phyloP scores from a whole-genome alignment of 2,888 invertebrate species.

The Boloria selene region DNA sequence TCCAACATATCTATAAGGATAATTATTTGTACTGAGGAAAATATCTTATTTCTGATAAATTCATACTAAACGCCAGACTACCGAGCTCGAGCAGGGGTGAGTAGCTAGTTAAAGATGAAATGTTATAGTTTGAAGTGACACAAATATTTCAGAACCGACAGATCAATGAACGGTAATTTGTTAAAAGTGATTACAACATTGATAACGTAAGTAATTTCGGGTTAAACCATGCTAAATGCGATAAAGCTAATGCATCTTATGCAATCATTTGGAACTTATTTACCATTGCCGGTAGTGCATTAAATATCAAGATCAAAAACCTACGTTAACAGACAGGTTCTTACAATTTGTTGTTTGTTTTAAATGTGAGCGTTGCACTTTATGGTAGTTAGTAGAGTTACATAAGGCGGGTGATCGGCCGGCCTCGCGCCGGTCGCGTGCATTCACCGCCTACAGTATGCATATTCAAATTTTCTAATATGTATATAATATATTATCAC shows the following conservation, averaged over 20 bases:
- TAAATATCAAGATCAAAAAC: constrained; percentile 62
- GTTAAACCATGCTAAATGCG: constrained; percentile 28
- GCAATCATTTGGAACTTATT: constrained; percentile 28
- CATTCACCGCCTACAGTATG: constrained; percentile 60
- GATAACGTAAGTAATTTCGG: constrained; percentile 35
- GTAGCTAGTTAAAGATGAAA: not conserved
- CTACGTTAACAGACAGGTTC: constrained; percentile 48
- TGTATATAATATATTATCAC: constrained; percentile 48
- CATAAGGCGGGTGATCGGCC: constrained; percentile 77
- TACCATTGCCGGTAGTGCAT: constrained; percentile 46
- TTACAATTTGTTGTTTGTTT: constrained; percentile 55
- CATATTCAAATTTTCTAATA: constrained; percentile 60
- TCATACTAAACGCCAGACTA: no score
- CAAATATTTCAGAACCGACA: constrained; percentile 29
- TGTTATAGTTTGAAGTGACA: constrained; percentile 18
- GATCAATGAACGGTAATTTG: constrained; percentile 35
- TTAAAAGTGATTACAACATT: constrained; percentile 31
- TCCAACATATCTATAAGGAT: no score
- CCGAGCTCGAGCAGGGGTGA: no score
- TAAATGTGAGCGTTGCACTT: constrained; percentile 57
- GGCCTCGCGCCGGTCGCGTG: constrained; percentile 68
- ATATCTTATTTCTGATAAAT: no score
- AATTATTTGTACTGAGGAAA: no score
- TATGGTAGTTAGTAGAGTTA: constrained; percentile 50
- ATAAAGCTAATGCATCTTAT: constrained; percentile 29